A percentile compares a stretch with the other conserved stretches of the same genome.
phyloP scores from a whole-genome alignment of 2,113 vertebrate species.

The Megaleporinus macrocephalus region DNA sequence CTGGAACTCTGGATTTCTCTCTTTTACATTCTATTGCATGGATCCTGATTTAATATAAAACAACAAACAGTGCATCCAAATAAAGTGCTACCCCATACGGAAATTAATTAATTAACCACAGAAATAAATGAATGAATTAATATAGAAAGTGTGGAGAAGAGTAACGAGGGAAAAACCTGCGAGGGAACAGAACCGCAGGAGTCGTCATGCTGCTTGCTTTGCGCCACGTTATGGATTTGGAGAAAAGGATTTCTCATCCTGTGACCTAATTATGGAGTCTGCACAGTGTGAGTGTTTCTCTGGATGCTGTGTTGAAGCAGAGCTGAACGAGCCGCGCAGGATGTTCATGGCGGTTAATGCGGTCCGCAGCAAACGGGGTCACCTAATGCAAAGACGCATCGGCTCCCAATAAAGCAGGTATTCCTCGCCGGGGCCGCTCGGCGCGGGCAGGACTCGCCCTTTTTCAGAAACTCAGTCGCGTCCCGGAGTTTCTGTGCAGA shows the following conservation, averaged over 20 bases:
- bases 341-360: not conserved
- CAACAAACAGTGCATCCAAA: too few relatives aligned
- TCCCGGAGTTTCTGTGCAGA: slow-evolving; percentile 24
- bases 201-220: not conserved
- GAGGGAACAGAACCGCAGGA: not conserved
- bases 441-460: slow-evolving; percentile 9
- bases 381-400: not conserved
- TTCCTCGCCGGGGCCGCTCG: not conserved
- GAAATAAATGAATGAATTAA: too few relatives aligned
- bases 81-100: too few relatives aligned
- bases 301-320: slow-evolving; percentile 22
- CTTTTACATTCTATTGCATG: too few relatives aligned
- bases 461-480: slow-evolving; percentile 1
- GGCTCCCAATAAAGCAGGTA: not conserved
- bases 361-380: not conserved
- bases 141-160: not conserved
- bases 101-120: too few relatives aligned
- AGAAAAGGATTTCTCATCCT: slow-evolving; percentile 32
- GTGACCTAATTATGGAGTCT: slow-evolving; percentile 46
- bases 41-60: too few relatives aligned
- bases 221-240: slow-evolving; percentile 28
- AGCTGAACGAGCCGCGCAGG: not conserved
- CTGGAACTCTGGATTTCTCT: too few relatives aligned
- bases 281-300: slow-evolving; percentile 3
- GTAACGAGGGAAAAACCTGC: not conserved